phyloP scores from a whole-genome alignment of 2,113 vertebrate species.

The Scortum barcoo region DNA sequence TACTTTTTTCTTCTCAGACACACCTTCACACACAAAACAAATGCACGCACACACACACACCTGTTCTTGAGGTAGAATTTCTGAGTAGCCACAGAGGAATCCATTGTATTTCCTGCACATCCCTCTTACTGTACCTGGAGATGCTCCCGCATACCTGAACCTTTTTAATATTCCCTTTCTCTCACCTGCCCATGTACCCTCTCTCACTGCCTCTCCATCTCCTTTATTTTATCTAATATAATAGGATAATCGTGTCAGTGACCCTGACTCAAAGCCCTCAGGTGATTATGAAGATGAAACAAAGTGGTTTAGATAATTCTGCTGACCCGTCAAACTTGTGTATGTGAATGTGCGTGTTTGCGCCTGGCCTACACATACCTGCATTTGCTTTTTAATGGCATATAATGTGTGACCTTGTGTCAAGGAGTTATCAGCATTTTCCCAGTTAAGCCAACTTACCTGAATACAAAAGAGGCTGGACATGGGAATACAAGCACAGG shows the following conservation, averaged over 20 bases:
- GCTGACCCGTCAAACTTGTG: slow-evolving; percentile 53
- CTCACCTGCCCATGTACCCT: background rate
- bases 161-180: slow-evolving; percentile 60
- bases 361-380: background rate
- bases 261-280: slow-evolving; percentile 61
- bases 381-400: slow-evolving; percentile 47
- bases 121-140: slow-evolving; percentile 54
- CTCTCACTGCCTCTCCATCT: slow-evolving; percentile 46
- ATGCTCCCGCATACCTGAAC: slow-evolving; percentile 34
- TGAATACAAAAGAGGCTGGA: slow-evolving; percentile 67
- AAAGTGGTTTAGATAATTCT: slow-evolving; percentile 67
- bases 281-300: slow-evolving; percentile 71
- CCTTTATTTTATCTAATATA: slow-evolving; percentile 67
- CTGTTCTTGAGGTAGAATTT: slow-evolving; percentile 46
- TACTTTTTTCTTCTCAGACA: slow-evolving; percentile 30
- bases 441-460: slow-evolving; percentile 46
- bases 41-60: slow-evolving; percentile 38
- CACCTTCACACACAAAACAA: slow-evolving; percentile 21
- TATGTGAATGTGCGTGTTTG: slow-evolving; percentile 3
- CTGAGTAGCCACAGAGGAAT: slow-evolving; percentile 59
- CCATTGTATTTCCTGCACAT: slow-evolving; percentile 61
- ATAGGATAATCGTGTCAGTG: slow-evolving; percentile 78
- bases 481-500: slow-evolving; percentile 36
- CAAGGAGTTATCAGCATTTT: slow-evolving; percentile 72
- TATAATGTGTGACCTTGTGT: slow-evolving; percentile 73